Base-by-base conservation (phyloP, 2,113 vertebrate genomes). In the Paramormyrops kingsleyae region DNA sequence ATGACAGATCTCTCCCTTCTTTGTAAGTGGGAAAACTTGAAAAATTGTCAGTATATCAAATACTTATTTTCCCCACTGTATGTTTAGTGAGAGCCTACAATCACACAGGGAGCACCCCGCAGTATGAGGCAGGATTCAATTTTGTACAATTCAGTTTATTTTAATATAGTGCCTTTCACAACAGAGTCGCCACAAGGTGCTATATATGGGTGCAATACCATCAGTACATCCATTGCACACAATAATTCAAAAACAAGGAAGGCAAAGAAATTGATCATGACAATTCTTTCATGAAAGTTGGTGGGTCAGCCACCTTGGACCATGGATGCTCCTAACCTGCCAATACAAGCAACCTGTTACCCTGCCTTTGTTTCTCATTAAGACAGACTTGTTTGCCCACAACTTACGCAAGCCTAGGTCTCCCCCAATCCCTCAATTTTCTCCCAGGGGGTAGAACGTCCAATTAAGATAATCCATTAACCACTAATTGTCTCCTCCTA, bases 391-490 rank as follows among this genome's bases (percentile, higher is more conserved):
- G 92, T 94, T 94, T 92, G 92, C 42, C 93, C 93, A 93, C 86
- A 92, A 92, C 62, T 12, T 91, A 94, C 93, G 93, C 92, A 93
- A 93, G 87, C 90, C 84, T 4, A 27, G 8, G 92, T 44, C 21
- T 10, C 91, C 90, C 91, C 90, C 88, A 6, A 91, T 1, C 21
- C 44, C 91, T 90, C 91, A n/a, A 90, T 94, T 66, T 70, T 91
- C 92, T 95, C 87, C 91, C 87, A 87, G 92, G 92, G 93, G 95
- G 95, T 92, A 90, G 93, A 92, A 91, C 92, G 56, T 91, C 94
- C 95, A 94, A 97, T 96, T 97, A 96, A 95, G 95, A 88, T 97
- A 97, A 97, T 96, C 96, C 94, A 95, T 96, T 97, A 97, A 97
- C 94, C 92, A 96, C 96, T 97, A 96, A 97, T 97, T 96, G 96